Evolutionary conservation across 2,888 invertebrate species (phyloP).

Genomic region (Dynastes maya): DNA sequence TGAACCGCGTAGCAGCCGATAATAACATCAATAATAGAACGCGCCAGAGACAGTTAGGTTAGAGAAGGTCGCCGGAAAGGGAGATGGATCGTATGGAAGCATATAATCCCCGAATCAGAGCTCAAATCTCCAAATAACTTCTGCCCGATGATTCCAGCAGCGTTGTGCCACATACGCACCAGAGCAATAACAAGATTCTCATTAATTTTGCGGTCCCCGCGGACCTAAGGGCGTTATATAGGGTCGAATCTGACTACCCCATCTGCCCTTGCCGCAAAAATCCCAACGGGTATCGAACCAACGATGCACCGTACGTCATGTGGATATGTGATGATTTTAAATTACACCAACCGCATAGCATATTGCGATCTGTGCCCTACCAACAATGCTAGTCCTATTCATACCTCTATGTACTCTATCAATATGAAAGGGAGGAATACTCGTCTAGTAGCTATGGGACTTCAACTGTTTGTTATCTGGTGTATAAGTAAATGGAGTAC

Average conservation of each 20-base stretch:
- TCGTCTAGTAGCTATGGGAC: neutral
- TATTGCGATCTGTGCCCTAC: constrained; percentile 55
- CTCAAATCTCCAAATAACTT: constrained; percentile 62
- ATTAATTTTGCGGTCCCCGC: constrained; percentile 62
- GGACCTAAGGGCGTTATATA: constrained; percentile 48
- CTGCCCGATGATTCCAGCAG: constrained; percentile 39
- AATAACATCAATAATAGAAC: constrained; percentile 25
- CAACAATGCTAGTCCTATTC: neutral
- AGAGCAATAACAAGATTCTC: constrained; percentile 67
- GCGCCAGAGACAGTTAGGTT: too few relatives aligned
- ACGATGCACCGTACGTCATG: constrained; percentile 55
- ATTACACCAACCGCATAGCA: constrained; percentile 65
- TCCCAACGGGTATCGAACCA: constrained; percentile 54
- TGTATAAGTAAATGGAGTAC: constrained; percentile 30
- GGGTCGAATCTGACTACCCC: constrained; percentile 54
- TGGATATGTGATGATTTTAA: constrained; percentile 64
- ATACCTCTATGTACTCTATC: neutral
- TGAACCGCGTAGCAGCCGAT: neutral
- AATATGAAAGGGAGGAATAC: too few relatives aligned
- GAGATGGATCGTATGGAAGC: neutral
- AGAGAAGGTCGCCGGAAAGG: neutral
- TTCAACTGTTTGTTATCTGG: neutral
- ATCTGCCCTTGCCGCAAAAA: constrained; percentile 55
- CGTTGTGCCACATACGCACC: constrained; percentile 39
- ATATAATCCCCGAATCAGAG: constrained; percentile 63